Conservation (phyloP, 2,113 vertebrate genomes). For the Circaetus gallicus region DNA sequence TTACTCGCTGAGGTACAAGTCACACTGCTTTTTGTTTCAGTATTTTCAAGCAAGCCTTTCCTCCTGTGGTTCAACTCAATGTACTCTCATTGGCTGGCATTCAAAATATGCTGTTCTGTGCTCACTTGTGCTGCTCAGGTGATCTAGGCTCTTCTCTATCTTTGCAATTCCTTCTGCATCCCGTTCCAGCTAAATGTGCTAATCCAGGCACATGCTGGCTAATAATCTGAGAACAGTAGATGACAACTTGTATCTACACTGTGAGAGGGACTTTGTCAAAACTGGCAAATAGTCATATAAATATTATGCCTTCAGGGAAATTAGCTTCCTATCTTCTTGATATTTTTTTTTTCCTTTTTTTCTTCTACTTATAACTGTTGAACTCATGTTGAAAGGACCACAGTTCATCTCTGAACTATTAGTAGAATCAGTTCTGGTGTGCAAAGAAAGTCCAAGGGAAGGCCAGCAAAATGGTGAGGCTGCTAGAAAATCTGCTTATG, state of each 20-base stretch:
- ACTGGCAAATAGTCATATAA: not conserved
- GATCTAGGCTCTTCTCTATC: not conserved
- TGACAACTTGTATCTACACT: not conserved
- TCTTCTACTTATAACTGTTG: not conserved
- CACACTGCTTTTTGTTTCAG: not conserved
- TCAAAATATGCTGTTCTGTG: not conserved
- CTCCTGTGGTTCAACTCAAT: not conserved
- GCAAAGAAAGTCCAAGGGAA: not conserved
- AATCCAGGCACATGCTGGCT: not conserved
- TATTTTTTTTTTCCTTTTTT: accelerated
- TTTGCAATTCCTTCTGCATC: not conserved
- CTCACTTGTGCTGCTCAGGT: not conserved
- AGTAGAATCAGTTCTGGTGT: not conserved
- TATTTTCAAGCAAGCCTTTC: not conserved
- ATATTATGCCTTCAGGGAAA: not conserved
- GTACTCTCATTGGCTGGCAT: not conserved
- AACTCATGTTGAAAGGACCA: not conserved
- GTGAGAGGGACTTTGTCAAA: not conserved
- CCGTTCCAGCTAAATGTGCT: not conserved
- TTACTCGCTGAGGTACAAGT: not conserved
- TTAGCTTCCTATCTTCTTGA: not conserved
- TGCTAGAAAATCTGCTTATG: not conserved
- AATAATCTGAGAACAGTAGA: not conserved
- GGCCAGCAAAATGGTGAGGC: not conserved
- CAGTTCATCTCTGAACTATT: not conserved